Evolutionary conservation across 2,797 vertebrate genomes (phyloP), one percentile per base, ranked within the genome.

Genomic region (Halcyon chelicuti): DNA sequence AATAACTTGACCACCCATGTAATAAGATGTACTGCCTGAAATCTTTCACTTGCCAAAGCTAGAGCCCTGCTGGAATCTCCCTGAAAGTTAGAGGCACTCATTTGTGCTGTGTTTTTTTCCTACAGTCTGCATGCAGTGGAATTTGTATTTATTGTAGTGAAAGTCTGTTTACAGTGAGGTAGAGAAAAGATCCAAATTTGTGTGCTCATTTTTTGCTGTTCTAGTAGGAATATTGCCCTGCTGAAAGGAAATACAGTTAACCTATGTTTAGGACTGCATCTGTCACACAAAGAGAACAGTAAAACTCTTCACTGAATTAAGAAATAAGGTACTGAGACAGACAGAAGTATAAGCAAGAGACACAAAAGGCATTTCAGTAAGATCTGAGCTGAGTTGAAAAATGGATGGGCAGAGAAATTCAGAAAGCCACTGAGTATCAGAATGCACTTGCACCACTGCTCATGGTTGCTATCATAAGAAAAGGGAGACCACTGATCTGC

Each of bases 1-100:
- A 98, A 99, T 99, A 99, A 98, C 97, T 98, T 78, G 98, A 98
- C 98, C 98, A 98, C 98, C 98, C 98, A 97, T 98, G 98, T 99
- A 99, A 99, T 99, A 98, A 98, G 98, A 98, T 98, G 98, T 97
- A 98, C 97, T 97, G 97, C 97, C 97, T 98, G 96, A 98, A 98
- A 98, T 98, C 96, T 97, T 98, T 98, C 96, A 97, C 95, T 97
- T 97, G 95, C 97, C 97, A 91, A 97, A 96, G 79, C 93, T 82
- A 92, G 65, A 96, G 67, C 80, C 66, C 49, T 90, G 80, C 90
- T 94, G 88, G 86, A 97, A 93, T 92, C 88, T 95, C 58, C 61
- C 85, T 82, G 82, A 92, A 95, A 97, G 89, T 94, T 78, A 88
- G 68, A 97, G 93, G 62, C 52, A 83, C 37, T 86, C 71, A 88